Evolutionary conservation across 2,113 vertebrate species (phyloP).

Genomic region (Sinocyclocheilus grahami): DNA sequence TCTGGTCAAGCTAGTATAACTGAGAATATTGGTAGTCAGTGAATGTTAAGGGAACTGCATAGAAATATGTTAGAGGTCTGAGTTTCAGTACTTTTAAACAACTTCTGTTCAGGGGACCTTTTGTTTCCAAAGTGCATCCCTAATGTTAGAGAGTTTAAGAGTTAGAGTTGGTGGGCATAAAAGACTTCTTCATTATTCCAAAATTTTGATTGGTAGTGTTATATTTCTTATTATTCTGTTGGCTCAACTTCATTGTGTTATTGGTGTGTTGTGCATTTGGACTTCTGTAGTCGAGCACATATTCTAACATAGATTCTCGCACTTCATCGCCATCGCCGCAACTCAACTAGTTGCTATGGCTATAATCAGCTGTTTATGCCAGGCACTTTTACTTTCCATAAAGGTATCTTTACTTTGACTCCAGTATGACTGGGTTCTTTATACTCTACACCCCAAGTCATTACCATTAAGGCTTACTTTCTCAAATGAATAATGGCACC

Average conservation of each 20-base stretch:
- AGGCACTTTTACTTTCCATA: background rate
- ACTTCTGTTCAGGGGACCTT: background rate
- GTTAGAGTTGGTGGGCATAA: background rate
- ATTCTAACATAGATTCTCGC: background rate
- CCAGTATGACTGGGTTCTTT: background rate
- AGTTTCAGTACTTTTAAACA: background rate
- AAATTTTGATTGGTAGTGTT: no score
- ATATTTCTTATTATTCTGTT: background rate
- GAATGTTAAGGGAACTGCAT: background rate
- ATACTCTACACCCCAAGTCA: conserved; percentile 1
- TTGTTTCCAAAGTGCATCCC: background rate
- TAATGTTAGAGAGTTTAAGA: background rate
- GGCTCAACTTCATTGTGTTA: background rate
- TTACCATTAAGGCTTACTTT: background rate
- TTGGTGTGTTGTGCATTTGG: background rate
- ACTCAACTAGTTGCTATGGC: conserved; percentile 1
- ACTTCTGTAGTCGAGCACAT: background rate
- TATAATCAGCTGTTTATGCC: conserved; percentile 1
- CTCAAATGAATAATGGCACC: conserved; percentile 17
- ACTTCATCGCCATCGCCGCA: background rate
- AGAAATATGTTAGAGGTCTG: conserved; percentile 24
- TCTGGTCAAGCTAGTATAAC: conserved; percentile 8
- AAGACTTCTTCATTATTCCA: no score
- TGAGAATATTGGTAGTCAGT: conserved; percentile 21
- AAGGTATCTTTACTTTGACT: conserved; percentile 30